A percentile compares a stretch with the other conserved stretches of the same genome.
Conservation (phyloP, 2,888 invertebrate species). For the Griposia aprilina region DNA sequence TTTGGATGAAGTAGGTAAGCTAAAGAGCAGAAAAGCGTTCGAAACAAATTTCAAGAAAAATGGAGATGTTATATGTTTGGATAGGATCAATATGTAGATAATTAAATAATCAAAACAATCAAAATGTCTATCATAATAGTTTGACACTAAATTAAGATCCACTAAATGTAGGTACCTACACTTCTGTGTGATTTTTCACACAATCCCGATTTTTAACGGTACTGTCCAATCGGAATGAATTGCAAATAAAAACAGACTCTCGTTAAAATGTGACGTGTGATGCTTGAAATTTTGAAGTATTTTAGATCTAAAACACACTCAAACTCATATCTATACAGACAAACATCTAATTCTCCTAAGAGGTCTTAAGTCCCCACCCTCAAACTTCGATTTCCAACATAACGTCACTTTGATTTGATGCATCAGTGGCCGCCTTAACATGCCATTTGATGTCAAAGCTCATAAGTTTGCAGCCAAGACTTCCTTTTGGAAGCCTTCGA, state of each 20-base stretch:
- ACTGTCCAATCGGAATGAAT: not conserved
- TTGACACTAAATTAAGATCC: not conserved
- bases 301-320: not conserved
- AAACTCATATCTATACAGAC: conserved; percentile 11
- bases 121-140: not conserved
- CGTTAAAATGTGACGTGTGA: not conserved
- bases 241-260: not conserved
- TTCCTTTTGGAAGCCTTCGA: conserved; percentile 70
- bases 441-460: conserved; percentile 68
- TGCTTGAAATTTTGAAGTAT: not conserved
- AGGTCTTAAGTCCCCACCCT: conserved; percentile 14
- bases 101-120: too few relatives aligned
- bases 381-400: conserved; percentile 52
- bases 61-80: not conserved
- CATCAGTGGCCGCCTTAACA: conserved; percentile 70
- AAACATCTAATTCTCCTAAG: conserved; percentile 32
- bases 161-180: not conserved
- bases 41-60: not conserved
- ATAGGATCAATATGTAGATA: not conserved
- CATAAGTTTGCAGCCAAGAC: conserved; percentile 65
- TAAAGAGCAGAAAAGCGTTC: not conserved
- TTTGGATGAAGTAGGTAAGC: not conserved
- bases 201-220: not conserved
- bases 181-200: not conserved
- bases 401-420: conserved; percentile 77